phyloP scores from a whole-genome alignment of 2,113 vertebrate species.

The Panthera leo region DNA sequence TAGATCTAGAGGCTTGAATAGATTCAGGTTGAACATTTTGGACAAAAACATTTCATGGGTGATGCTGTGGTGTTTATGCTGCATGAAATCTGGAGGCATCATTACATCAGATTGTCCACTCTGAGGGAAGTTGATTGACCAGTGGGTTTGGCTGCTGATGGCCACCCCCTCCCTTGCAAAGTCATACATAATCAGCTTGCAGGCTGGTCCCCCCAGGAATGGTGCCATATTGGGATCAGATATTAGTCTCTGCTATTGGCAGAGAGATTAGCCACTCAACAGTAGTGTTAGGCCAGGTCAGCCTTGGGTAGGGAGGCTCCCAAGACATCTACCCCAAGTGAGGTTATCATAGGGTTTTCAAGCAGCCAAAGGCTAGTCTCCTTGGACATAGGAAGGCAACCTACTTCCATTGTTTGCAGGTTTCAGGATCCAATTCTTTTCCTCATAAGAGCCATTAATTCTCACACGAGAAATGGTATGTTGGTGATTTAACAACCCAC shows the following conservation, averaged over 20 bases:
- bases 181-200: neutral
- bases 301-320: neutral
- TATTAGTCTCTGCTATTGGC: neutral
- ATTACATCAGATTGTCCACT: neutral
- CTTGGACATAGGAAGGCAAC: neutral
- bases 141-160: neutral
- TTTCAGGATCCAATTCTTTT: neutral
- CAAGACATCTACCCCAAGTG: neutral
- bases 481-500: neutral
- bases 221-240: neutral
- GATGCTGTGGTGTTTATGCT: neutral
- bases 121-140: neutral
- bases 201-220: neutral
- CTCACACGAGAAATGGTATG: neutral
- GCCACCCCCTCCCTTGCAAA: neutral
- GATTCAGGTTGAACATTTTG: neutral
- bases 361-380: neutral
- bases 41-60: neutral
- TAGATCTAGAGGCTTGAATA: neutral
- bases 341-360: neutral
- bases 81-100: neutral
- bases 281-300: neutral
- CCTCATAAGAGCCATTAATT: neutral
- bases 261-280: neutral
- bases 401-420: neutral